Evolutionary conservation across 2,113 vertebrate genomes (phyloP).

Genomic region (Edolisoma coerulescens): DNA sequence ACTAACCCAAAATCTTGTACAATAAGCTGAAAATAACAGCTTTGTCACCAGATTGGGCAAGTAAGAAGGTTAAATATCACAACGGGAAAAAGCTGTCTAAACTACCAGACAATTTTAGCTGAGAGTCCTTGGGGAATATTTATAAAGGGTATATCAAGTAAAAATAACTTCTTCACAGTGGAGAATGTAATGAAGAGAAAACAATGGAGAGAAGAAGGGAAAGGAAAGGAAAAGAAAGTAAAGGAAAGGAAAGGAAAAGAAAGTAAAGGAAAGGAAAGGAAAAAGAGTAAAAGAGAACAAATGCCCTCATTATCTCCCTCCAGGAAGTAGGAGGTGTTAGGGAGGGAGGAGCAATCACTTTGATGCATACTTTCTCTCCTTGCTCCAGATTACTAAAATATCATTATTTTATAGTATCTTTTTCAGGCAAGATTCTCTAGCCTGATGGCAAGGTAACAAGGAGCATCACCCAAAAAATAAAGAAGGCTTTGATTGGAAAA

Average conservation of each 20-base stretch:
- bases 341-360: background rate
- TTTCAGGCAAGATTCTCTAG: background rate
- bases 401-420: background rate
- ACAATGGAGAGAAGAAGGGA: background rate
- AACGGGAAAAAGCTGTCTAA: background rate
- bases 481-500: background rate
- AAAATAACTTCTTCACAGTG: background rate
- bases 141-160: background rate
- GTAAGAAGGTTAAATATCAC: slow-evolving; percentile 10
- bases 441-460: background rate
- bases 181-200: background rate
- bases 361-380: background rate
- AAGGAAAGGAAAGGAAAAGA: no score
- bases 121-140: background rate
- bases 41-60: background rate
- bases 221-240: no score
- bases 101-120: background rate
- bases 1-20: background rate
- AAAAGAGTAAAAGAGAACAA: background rate
- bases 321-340: background rate
- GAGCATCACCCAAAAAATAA: background rate
- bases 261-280: no score
- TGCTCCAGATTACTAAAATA: background rate
- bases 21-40: background rate
- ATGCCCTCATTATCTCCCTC: background rate